These are phyloP conservation scores for Aleiodes testaceus DNA, from an alignment of 2,888 invertebrate genomes.

Conservation along the genomic window DNA sequence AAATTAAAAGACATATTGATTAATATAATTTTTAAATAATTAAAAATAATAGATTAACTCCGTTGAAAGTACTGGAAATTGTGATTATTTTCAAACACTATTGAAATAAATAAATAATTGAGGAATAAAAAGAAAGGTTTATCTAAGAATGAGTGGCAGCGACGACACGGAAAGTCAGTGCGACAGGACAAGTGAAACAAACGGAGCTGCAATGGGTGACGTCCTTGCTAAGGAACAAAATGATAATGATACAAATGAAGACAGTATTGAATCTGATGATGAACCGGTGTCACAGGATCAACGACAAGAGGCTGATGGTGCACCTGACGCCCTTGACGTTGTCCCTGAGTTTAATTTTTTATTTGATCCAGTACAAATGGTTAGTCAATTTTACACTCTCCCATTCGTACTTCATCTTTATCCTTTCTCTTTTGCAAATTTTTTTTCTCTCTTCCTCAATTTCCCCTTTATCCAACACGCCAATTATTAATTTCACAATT, in stretches of 20 bases:
- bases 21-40: conserved; percentile 37
- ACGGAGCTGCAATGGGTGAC: conserved; percentile 68
- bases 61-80: conserved; percentile 33
- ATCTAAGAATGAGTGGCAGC: conserved; percentile 60
- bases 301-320: conserved; percentile 51
- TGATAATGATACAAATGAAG: conserved; percentile 51
- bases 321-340: conserved; percentile 49
- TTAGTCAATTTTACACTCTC: conserved; percentile 19
- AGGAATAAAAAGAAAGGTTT: background rate
- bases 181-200: conserved; percentile 59
- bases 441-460: conserved; percentile 11
- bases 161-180: conserved; percentile 59
- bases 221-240: conserved; percentile 67
- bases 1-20: conserved; percentile 47
- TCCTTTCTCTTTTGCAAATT: conserved; percentile 21
- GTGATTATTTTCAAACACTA: conserved; percentile 37
- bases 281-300: conserved; percentile 44
- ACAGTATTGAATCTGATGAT: conserved; percentile 48
- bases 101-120: conserved; percentile 22
- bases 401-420: background rate
- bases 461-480: background rate
- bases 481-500: background rate
- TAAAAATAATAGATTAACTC: conserved; percentile 16
- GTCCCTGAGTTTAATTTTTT: conserved; percentile 50
- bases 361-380: conserved; percentile 47